phyloP scores from a whole-genome alignment of 2,113 vertebrate genomes.

The Saimiri boliviensis region DNA sequence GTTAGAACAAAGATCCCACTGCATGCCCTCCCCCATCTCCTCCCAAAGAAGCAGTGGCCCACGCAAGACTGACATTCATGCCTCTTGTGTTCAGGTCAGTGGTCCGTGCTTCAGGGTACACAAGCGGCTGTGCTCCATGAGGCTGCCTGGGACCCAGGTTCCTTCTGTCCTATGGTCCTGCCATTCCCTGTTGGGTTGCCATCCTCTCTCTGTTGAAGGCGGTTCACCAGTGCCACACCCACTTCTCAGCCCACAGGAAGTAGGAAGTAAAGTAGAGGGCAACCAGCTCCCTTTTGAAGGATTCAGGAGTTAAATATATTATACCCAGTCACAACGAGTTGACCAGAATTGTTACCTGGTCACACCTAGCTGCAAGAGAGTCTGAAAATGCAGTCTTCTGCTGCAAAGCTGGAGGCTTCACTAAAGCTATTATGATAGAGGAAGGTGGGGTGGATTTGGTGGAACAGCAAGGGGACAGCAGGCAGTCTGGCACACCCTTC shows the following conservation, averaged over 20 bases:
- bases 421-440: not conserved
- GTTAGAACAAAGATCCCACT: not conserved
- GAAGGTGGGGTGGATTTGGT: not conserved
- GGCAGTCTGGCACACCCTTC: not conserved
- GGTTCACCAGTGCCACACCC: not conserved
- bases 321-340: not conserved
- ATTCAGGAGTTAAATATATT: not conserved
- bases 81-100: not conserved
- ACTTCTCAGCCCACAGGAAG: not conserved
- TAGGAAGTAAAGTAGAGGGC: not conserved
- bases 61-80: not conserved
- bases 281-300: not conserved
- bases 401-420: not conserved
- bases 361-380: not conserved
- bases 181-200: not conserved
- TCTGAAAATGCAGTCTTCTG: not conserved
- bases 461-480: not conserved
- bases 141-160: not conserved
- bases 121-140: not conserved
- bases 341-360: not conserved
- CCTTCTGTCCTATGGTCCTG: not conserved
- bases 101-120: not conserved
- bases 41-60: not conserved
- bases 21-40: fast-evolving
- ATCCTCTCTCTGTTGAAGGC: not conserved